Conservation (phyloP, 2,888 invertebrate species). For the Kryphioiulus occultus region DNA sequence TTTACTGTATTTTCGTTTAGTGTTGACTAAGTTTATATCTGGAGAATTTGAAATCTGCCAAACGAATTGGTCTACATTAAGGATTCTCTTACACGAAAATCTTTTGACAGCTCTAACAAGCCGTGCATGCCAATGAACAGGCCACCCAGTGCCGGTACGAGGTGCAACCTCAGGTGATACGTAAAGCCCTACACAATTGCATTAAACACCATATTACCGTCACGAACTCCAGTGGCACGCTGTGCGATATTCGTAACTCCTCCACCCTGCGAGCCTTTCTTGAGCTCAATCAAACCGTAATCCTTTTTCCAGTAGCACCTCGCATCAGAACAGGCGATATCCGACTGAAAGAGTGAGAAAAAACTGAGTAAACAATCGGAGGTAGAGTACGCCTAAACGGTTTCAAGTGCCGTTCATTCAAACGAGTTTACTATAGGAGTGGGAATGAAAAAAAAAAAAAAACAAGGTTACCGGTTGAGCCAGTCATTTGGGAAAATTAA, state of each 20-base stretch:
- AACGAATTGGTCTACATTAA: too few species aligned
- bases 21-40: too few species aligned
- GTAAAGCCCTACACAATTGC: background rate
- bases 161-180: background rate
- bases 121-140: background rate
- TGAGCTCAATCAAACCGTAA: background rate
- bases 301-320: background rate
- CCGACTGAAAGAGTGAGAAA: conserved; percentile 13
- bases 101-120: background rate
- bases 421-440: conserved; percentile 19
- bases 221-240: background rate
- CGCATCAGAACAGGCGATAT: background rate
- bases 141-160: background rate
- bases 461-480: conserved; percentile 39
- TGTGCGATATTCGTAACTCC: background rate
- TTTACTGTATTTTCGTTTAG: too few species aligned
- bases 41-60: too few species aligned
- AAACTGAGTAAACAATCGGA: background rate
- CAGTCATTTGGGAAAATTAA: conserved; percentile 3
- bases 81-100: background rate
- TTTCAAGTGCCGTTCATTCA: conserved; percentile 36
- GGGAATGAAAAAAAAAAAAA: background rate
- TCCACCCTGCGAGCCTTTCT: background rate
- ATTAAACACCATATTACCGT: background rate
- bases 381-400: conserved; percentile 34